Percentiles rank a stretch among this genome's conserved stretches.
phyloP scores from a whole-genome alignment of 2,797 vertebrate species.

The Monodelphis domestica region DNA sequence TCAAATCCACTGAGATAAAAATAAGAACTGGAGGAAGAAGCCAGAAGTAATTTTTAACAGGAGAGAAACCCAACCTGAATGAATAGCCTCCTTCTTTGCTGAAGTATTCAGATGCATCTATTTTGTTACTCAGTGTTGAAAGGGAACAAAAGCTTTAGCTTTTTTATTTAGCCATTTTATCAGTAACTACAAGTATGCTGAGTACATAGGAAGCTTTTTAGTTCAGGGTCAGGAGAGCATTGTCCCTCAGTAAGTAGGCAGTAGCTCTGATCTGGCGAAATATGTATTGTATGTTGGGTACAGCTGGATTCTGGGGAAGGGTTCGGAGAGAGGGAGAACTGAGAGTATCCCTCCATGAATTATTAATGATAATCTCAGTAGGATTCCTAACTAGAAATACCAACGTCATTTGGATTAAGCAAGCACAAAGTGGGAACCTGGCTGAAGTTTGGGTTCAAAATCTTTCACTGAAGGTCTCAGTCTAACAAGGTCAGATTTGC shows the following conservation, averaged over 20 bases:
- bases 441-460: conserved; percentile 53
- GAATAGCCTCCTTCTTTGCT: conserved; percentile 5
- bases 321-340: conserved; percentile 86
- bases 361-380: conserved; percentile 90
- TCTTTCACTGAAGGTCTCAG: neutral
- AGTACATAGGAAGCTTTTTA: conserved; percentile 70
- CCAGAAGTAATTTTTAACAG: neutral
- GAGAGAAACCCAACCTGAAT: neutral
- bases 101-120: conserved; percentile 71
- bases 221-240: conserved; percentile 76
- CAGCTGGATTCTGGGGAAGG: conserved; percentile 80
- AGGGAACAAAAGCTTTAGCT: conserved; percentile 66
- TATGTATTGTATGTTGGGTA: conserved; percentile 87
- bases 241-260: conserved; percentile 63
- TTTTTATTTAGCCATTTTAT: conserved; percentile 73
- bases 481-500: neutral
- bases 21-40: neutral
- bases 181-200: conserved; percentile 72
- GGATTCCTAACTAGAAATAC: conserved; percentile 81
- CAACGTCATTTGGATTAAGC: conserved; percentile 87
- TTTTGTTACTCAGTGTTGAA: conserved; percentile 71
- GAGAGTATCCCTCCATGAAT: conserved; percentile 87
- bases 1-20: neutral
- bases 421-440: conserved; percentile 81
- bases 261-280: conserved; percentile 70